Conservation (phyloP, 2,113 vertebrate species). For the Sinocyclocheilus maitianheensis region DNA sequence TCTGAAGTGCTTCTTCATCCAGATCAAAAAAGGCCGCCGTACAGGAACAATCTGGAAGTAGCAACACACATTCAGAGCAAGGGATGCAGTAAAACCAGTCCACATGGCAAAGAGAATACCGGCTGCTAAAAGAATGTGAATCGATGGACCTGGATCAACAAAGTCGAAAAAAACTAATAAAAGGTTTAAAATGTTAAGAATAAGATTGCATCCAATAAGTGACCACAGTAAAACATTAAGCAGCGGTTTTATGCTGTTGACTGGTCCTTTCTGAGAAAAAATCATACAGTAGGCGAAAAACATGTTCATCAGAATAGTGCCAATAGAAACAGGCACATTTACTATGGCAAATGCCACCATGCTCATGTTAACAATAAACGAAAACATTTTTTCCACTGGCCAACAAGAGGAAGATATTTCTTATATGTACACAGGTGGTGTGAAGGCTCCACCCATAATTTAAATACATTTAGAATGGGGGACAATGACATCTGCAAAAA, state of each 20-base stretch:
- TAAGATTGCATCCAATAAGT: slow-evolving; percentile 48
- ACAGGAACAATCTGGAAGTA: slow-evolving; percentile 58
- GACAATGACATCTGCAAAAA: not conserved
- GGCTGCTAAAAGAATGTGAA: accelerated
- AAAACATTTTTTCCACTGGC: not conserved
- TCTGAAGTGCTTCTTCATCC: slow-evolving; percentile 62
- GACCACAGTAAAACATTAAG: slow-evolving; percentile 57
- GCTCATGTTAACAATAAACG: not conserved
- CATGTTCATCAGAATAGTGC: slow-evolving; percentile 49
- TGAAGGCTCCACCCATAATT: not conserved
- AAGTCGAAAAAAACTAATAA: accelerated
- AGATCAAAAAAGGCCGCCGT: slow-evolving; percentile 34
- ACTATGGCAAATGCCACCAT: slow-evolving; percentile 5
- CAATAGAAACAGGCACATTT: slow-evolving; percentile 34
- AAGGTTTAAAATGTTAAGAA: slow-evolving; percentile 18
- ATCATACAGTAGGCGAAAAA: slow-evolving; percentile 59
- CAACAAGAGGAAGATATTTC: not conserved
- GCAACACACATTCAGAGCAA: slow-evolving; percentile 62
- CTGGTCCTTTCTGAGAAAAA: slow-evolving; percentile 23
- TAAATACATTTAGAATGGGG: not conserved
- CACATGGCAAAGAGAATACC: not conserved
- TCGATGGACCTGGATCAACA: not conserved
- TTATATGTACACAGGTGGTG: not conserved
- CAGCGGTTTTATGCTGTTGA: slow-evolving; percentile 54
- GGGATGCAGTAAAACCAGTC: slow-evolving; percentile 40